Evolutionary conservation across 2,888 invertebrate genomes (phyloP).

Genomic region (Syrphus vitripennis): DNA sequence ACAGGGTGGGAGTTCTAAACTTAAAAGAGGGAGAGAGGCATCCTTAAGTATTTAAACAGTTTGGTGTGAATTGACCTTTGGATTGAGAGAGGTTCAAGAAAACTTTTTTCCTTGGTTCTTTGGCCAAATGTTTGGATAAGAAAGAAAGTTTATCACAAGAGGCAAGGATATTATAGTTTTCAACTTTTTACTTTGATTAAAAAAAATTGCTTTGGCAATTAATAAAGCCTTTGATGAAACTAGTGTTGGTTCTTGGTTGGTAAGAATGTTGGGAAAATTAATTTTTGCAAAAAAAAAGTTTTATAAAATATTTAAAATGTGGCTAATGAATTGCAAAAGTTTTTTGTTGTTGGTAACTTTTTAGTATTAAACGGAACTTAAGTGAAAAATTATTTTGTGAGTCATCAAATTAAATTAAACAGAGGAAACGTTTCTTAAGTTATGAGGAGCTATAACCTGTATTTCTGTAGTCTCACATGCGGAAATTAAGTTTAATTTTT

Average conservation of each 20-base stretch:
- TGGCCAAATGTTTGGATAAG: background rate
- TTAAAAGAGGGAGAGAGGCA: background rate
- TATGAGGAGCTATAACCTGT: too few relatives aligned
- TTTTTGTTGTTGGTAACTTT: background rate
- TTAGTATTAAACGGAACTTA: background rate
- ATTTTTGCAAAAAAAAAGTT: background rate
- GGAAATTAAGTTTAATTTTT: too few relatives aligned
- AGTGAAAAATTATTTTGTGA: too few relatives aligned
- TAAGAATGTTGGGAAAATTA: background rate
- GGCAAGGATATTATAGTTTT: background rate
- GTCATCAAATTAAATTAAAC: too few relatives aligned
- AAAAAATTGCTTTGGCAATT: background rate
- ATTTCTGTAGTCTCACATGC: too few relatives aligned
- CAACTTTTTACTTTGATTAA: background rate
- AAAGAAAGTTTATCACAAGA: background rate
- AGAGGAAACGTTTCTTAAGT: too few relatives aligned
- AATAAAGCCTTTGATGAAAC: background rate
- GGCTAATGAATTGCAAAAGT: background rate
- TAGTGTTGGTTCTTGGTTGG: background rate
- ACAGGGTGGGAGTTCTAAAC: background rate
- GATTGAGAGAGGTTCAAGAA: background rate
- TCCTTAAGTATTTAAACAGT: background rate
- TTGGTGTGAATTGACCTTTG: conserved; percentile 3
- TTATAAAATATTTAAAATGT: background rate
- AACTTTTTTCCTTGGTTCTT: background rate